Percentiles rank a stretch among this genome's conserved stretches.
Evolutionary conservation across 2,888 invertebrate species (phyloP).

Genomic region (Diploptera punctata): DNA sequence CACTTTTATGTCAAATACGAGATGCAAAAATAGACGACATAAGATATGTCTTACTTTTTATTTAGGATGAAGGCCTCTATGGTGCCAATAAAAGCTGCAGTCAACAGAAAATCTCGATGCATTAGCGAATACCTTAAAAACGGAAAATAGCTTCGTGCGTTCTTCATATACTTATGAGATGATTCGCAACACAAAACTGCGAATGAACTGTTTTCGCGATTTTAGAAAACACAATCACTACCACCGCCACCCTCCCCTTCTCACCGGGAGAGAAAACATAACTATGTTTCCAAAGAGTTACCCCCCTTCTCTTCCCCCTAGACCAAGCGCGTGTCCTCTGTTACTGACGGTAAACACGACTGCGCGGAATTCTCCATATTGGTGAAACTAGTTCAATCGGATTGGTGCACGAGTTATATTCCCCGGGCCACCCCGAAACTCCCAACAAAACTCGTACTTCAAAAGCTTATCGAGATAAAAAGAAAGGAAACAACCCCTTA

Average conservation of each 20-base stretch:
- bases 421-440: neutral
- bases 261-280: neutral
- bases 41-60: too few species aligned
- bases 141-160: too few species aligned
- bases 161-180: too few species aligned
- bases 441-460: neutral
- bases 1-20: too few species aligned
- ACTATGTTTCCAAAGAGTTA: neutral
- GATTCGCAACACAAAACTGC: neutral
- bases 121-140: too few species aligned
- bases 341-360: neutral
- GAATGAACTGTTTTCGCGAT: neutral
- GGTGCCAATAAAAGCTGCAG: too few species aligned
- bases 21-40: too few species aligned
- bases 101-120: too few species aligned
- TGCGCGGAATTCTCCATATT: conserved; percentile 4
- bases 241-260: too few species aligned
- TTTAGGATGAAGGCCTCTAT: too few species aligned
- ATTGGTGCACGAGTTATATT: conserved; percentile 14
- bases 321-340: conserved; percentile 2
- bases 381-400: neutral
- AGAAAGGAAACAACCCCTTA: too few species aligned
- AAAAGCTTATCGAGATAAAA: neutral
- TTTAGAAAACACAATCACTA: too few species aligned
- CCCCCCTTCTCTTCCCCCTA: neutral